Percentiles rank a stretch among this genome's conserved stretches.
Conservation (phyloP, 2,113 vertebrate species). For the Hemichromis elongatus region DNA sequence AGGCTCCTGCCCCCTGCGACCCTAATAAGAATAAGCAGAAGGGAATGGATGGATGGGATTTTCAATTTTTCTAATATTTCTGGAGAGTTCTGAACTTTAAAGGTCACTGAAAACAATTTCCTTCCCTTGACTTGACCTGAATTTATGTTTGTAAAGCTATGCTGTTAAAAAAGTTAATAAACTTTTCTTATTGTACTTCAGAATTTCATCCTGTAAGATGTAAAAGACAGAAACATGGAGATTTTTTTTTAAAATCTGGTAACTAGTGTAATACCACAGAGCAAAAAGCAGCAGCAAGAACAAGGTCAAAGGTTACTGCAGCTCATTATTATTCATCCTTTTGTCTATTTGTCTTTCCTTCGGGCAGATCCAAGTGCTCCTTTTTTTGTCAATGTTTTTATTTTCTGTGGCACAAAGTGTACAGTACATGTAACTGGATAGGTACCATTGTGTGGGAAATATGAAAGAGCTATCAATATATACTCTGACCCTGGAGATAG, state of each 20-base stretch:
- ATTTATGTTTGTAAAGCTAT: not conserved
- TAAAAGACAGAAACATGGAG: not conserved
- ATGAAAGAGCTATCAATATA: not conserved
- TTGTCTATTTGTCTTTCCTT: conserved; percentile 28
- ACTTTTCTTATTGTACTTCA: not conserved
- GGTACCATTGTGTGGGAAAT: conserved; percentile 2
- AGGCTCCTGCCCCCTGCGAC: not conserved
- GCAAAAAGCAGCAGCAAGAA: not conserved
- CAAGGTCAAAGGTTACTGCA: conserved; percentile 34
- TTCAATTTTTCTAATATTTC: not conserved
- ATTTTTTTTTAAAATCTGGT: not conserved
- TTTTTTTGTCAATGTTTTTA: conserved; percentile 45
- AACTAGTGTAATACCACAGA: not conserved
- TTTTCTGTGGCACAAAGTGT: conserved; percentile 32
- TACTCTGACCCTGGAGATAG: not conserved
- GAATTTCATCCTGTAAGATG: not conserved
- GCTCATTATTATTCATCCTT: conserved; percentile 8
- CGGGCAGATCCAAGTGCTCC: conserved; percentile 3
- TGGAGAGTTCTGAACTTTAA: not conserved
- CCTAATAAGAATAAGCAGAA: not conserved
- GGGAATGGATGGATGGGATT: not conserved
- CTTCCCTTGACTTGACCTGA: not conserved
- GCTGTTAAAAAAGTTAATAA: not conserved
- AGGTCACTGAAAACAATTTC: not conserved
- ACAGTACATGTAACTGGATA: conserved; percentile 23